Base-by-base conservation (phyloP, 2,888 invertebrate genomes). In the Mactromeris polynyma region DNA sequence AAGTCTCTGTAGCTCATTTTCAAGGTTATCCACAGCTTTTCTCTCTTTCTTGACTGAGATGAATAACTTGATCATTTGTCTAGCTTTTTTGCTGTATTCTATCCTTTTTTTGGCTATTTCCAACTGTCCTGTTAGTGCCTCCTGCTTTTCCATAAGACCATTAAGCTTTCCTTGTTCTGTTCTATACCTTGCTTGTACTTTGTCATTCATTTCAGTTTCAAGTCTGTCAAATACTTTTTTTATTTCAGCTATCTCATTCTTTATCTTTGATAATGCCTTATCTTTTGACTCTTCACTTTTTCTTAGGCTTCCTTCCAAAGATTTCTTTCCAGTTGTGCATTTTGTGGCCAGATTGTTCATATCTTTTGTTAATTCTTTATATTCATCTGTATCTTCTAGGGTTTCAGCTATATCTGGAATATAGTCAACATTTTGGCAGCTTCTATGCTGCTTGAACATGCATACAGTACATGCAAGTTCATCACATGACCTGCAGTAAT, bases 391-490 rank as follows among this genome's bases (percentile, higher is more conserved):
- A 1, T 83, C 73, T 73, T 83, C 64, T 21, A 73, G 51, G 31
- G 19, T 42, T 42, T 7, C 51, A 9, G 40, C 40, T n/a, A 83
- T 73, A 3, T 83, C 83, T 17, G 73, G 46, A 38, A 83, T 83
- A 26, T 73, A 40, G 36, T 83, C 40, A 1, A 83, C n/a, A 26
- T 26, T 58, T 36, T 42, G 31, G 42, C 46, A 69, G 3, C 40
- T 69, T 38, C 64, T n/a, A 46, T 83, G 83, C 19, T 83, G 26
- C n/a, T 69, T 83, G 26, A 40, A 69, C 33, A 83, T 83, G 36
- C 83, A 83, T n/a, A 51, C 64, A 21, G 69, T 46, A 19, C 83
- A 83, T 36, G 69, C 73, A 69, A 77, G 17, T 42, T 73, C 31
- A 31, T 83, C 83, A 73, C 73, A 73, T 46, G 42, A 19, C 14